Base-by-base conservation (phyloP, 2,888 invertebrate species). In the Drosophila lacicola region DNA sequence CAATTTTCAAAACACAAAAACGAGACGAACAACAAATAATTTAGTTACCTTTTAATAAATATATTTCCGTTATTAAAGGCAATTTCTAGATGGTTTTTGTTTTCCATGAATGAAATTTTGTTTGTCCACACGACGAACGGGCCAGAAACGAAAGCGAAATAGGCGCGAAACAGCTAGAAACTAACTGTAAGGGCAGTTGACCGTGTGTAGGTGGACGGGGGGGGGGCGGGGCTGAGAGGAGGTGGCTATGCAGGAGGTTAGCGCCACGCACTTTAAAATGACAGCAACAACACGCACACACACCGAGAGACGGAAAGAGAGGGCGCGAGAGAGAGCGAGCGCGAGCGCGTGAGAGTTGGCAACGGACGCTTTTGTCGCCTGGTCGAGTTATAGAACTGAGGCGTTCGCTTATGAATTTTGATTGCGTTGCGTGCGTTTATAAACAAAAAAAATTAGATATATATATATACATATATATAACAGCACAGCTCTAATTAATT, bases 51-150 rank as follows among this genome's bases (percentile, higher is more conserved):
- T 91, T 91, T 92, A 80, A 90, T 90, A 91, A 92, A 91, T 85
- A 91, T 91, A 91, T 90, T 91, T 82, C 91, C 92, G 90, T 92
- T 92, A 90, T 92, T 91, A 90, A 92, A 90, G 80, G 92, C 92
- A 89, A 91, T 91, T 90, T 91, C 92, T 83, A 91, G 88, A 87
- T 91, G 91, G 82, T 89, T 92, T 91, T 91, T 89, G 83, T 91
- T 91, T 91, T 91, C 91, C 91, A 91, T 91, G 92, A 90, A 91
- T 92, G 90, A 80, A 78, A 83, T 53, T 81, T 89, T 86, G 51
- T 55, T 57, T 57, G 37, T 49, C 45, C 66, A 47, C 74, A 65
- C 61, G 56, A 62, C 50, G 55, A 55, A 60, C 64, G 49, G 57
- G 37, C 34, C 46, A 34, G 57, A 63, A 55, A 17, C 61, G 66